Percentiles rank a stretch among this genome's conserved stretches.
These are phyloP conservation scores for Acomys russatus DNA, from an alignment of 2,797 vertebrate species.

Conservation along the genomic window DNA sequence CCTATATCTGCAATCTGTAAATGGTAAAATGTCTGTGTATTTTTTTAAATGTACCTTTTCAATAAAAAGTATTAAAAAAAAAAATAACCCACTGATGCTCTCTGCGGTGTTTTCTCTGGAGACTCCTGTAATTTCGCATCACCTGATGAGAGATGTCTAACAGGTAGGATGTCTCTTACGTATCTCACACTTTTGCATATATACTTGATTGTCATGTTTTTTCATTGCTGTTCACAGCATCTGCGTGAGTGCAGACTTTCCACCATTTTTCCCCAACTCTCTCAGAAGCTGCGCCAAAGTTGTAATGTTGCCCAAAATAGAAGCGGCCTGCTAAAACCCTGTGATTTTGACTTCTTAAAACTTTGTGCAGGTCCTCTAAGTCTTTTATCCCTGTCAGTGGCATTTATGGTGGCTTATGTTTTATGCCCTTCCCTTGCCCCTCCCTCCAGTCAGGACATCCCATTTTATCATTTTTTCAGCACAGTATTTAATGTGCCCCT, in stretches of 20 bases:
- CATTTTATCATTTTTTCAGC: conserved; percentile 9
- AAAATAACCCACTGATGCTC: conserved; percentile 62
- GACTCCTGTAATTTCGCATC: conserved; percentile 67
- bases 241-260: conserved; percentile 43
- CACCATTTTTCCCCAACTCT: conserved; percentile 31
- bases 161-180: conserved; percentile 61
- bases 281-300: conserved; percentile 55
- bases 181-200: conserved; percentile 63
- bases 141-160: conserved; percentile 60
- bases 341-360: conserved; percentile 37
- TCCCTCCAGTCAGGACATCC: not conserved
- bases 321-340: conserved; percentile 31
- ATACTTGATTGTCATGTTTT: conserved; percentile 70
- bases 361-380: not conserved
- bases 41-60: conserved; percentile 93
- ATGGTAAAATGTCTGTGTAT: conserved; percentile 92
- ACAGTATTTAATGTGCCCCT: not conserved
- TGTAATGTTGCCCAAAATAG: conserved; percentile 21
- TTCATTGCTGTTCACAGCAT: conserved; percentile 59
- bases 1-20: conserved; percentile 90
- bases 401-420: not conserved
- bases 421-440: not conserved
- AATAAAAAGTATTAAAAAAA: conserved; percentile 90
- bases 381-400: conserved; percentile 4
- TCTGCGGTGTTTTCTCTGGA: conserved; percentile 61